Base-by-base conservation (phyloP, 1,140 invertebrate species). In the Uloborus diversus region DNA sequence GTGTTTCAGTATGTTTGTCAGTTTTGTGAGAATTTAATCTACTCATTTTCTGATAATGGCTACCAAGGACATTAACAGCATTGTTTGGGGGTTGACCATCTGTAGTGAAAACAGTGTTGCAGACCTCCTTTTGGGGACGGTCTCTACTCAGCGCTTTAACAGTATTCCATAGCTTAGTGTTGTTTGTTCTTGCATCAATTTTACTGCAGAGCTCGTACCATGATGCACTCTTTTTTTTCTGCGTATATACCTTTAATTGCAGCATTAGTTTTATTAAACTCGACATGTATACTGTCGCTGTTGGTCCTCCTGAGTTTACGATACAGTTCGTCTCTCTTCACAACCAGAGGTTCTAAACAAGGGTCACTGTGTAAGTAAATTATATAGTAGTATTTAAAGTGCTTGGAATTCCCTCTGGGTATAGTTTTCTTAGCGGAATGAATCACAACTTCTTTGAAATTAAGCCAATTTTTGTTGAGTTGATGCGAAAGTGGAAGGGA, bases 381-480 rank as follows among this genome's bases (percentile, higher is more conserved):
- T 5, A n/a, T n/a, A n/a, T n/a, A n/a, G n/a, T n/a, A n/a, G n/a
- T 11, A 11, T 53, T 53, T 53, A 23, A 53, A 53, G 20, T 4
- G 51, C 20, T 20, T 53, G 51, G 23, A 53, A 53, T 53, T 53
- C 51, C 51, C 51, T 53, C 51, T 53, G 51, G 51, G 51, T 11
- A 53, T 53, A 20, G 51, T 53, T 53, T 53, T 53, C 51, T 53
- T 53, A 53, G 51, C 51, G n/a, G 11, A 17, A 53, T 23, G 51
- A 11, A 53, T 53, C 20, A 53, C 51, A 20, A 53, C n/a, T 11
- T 23, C 51, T 53, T 53, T 53, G 51, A 53, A 53, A 53, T 53
- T 53, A 20, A 53, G 51, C 51, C 51, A 53, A 20, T 53, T 53
- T 53, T 53, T 20, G n/a, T 53, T 20, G n/a, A 53, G 51, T 53